phyloP scores from a whole-genome alignment of 1,140 invertebrate genomes.

The Sitobion miscanthi region DNA sequence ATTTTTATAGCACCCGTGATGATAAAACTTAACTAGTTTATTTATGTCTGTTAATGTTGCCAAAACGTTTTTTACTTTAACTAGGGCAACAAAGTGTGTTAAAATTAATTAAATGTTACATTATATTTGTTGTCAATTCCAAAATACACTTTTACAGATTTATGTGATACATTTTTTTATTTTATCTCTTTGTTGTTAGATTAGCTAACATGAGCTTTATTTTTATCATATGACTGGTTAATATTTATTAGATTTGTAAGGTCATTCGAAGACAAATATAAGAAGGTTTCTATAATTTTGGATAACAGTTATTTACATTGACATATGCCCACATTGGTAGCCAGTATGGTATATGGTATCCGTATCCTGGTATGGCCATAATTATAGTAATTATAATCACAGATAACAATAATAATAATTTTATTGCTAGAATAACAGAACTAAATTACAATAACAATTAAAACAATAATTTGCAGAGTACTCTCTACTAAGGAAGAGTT shows the following conservation, averaged over 20 bases:
- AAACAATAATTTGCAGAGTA: too few relatives aligned
- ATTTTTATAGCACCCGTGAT: not conserved
- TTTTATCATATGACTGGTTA: not conserved
- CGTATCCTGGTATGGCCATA: too few relatives aligned
- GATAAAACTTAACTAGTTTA: slow-evolving; percentile 26
- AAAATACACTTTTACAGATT: not conserved
- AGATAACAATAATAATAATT: too few relatives aligned
- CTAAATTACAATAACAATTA: too few relatives aligned
- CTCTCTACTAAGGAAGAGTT: too few relatives aligned
- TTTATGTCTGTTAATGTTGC: slow-evolving; percentile 42
- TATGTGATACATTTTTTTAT: not conserved
- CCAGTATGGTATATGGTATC: not conserved
- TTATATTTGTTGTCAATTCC: not conserved
- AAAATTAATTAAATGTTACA: not conserved
- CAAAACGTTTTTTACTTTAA: slow-evolving; percentile 31
- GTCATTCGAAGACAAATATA: not conserved
- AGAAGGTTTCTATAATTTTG: not conserved
- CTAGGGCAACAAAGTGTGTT: slow-evolving; percentile 19
- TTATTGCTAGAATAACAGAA: too few relatives aligned
- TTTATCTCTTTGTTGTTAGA: not conserved
- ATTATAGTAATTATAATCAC: too few relatives aligned
- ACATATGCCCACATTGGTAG: not conserved
- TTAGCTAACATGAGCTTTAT: not conserved
- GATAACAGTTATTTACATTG: not conserved
- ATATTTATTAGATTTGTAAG: not conserved